phyloP scores from a whole-genome alignment of 2,113 vertebrate genomes.

The Microcebus murinus region DNA sequence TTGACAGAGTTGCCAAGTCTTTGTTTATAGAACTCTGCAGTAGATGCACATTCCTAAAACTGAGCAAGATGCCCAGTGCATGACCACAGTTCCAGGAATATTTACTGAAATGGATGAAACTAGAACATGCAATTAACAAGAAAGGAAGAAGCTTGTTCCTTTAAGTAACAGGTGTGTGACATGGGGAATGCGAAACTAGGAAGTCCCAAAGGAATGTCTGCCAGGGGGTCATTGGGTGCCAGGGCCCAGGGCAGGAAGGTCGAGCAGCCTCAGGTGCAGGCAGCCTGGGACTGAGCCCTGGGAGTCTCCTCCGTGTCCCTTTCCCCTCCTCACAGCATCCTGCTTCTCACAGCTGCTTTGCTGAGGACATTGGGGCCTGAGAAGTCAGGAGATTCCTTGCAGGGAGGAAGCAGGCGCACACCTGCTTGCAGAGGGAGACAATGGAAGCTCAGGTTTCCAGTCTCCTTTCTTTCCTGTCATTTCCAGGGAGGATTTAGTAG shows the following conservation, averaged over 20 bases:
- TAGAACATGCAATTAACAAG: slow-evolving; percentile 24
- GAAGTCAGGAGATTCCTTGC: neutral
- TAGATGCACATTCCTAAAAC: neutral
- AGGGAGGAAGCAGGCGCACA: neutral
- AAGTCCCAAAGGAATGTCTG: neutral
- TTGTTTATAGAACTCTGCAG: neutral
- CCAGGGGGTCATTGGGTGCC: too few relatives aligned
- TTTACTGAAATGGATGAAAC: neutral
- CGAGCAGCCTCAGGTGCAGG: neutral
- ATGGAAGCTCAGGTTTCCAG: neutral
- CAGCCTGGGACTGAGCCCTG: neutral
- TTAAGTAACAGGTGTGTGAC: neutral
- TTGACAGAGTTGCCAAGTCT: neutral
- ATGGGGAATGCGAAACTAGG: neutral
- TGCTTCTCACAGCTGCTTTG: neutral
- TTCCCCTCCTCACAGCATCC: neutral
- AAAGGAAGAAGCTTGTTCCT: neutral
- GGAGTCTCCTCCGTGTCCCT: neutral
- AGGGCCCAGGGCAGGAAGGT: neutral
- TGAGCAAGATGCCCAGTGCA: neutral
- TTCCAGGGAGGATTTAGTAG: neutral
- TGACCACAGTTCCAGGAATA: too few relatives aligned
- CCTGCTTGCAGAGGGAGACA: neutral
- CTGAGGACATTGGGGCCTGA: neutral
- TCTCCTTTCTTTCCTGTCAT: slow-evolving; percentile 32